phyloP scores from a whole-genome alignment of 2,797 vertebrate species.

The Dermochelys coriacea region DNA sequence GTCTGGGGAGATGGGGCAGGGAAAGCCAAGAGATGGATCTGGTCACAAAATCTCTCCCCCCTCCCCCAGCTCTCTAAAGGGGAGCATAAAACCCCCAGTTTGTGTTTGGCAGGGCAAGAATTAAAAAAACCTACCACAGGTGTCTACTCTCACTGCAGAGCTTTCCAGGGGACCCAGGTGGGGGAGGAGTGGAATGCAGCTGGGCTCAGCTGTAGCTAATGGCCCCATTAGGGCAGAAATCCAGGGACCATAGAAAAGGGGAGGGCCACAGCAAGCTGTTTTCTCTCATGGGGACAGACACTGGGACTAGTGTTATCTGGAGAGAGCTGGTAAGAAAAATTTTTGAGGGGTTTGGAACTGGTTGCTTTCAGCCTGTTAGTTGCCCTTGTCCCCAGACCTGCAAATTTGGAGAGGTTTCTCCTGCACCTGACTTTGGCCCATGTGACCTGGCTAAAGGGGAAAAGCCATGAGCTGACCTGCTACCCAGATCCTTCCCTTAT shows the following conservation, averaged over 20 bases:
- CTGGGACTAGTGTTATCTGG: background rate
- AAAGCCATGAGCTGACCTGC: background rate
- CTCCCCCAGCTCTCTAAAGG: background rate
- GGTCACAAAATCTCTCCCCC: background rate
- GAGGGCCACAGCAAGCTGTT: background rate
- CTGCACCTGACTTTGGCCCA: background rate
- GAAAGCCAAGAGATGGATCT: background rate
- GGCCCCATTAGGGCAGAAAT: background rate
- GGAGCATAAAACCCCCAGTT: accelerated
- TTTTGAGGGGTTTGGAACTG: background rate
- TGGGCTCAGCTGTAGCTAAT: background rate
- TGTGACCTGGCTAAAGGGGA: background rate
- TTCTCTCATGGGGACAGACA: background rate
- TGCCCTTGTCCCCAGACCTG: background rate
- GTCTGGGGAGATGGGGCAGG: background rate
- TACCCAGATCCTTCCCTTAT: accelerated
- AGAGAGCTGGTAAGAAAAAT: background rate
- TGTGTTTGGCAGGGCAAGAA: background rate
- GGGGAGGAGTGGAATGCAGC: background rate
- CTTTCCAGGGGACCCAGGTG: background rate
- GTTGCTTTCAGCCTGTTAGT: background rate
- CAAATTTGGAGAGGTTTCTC: background rate
- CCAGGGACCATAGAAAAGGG: background rate
- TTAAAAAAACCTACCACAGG: background rate
- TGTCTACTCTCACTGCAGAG: background rate